These are phyloP conservation scores for Xyrauchen texanus DNA, from an alignment of 2,113 vertebrate genomes.

Conservation along the genomic window DNA sequence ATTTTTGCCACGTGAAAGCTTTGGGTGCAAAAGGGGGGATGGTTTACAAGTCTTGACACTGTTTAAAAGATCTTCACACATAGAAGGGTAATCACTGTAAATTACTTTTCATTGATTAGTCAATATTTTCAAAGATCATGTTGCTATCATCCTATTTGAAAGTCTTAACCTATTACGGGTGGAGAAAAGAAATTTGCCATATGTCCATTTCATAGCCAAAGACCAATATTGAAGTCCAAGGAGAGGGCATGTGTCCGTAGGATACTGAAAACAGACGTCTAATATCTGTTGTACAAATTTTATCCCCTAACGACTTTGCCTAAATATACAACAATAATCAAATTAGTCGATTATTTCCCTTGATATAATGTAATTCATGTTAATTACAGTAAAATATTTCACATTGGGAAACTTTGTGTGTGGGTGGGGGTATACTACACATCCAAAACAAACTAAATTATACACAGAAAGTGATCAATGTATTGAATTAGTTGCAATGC, in stretches of 20 bases:
- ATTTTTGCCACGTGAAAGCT: conserved; percentile 70
- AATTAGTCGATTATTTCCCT: no score
- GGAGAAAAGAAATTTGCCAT: conserved; percentile 16
- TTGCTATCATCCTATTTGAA: conserved; percentile 69
- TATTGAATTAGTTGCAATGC: no score
- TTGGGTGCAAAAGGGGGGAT: conserved; percentile 55
- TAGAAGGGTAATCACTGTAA: conserved; percentile 69
- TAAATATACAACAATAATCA: no score
- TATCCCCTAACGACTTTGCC: no score
- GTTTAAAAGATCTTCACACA: conserved; percentile 64
- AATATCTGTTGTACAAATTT: no score
- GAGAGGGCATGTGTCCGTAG: not conserved
- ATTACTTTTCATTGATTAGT: conserved; percentile 70
- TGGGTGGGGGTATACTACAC: no score
- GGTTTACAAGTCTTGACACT: conserved; percentile 68
- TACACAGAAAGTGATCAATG: no score
- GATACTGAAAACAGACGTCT: not conserved
- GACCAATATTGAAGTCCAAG: not conserved
- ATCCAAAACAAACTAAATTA: no score
- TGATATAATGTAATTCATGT: no score
- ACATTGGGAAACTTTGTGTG: no score
- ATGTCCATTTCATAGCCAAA: conserved; percentile 16
- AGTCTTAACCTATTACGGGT: conserved; percentile 62
- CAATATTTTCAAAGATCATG: conserved; percentile 71
- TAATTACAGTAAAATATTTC: no score